Base-by-base conservation (phyloP, 2,888 invertebrate genomes). In the Clitarchus hookeri region DNA sequence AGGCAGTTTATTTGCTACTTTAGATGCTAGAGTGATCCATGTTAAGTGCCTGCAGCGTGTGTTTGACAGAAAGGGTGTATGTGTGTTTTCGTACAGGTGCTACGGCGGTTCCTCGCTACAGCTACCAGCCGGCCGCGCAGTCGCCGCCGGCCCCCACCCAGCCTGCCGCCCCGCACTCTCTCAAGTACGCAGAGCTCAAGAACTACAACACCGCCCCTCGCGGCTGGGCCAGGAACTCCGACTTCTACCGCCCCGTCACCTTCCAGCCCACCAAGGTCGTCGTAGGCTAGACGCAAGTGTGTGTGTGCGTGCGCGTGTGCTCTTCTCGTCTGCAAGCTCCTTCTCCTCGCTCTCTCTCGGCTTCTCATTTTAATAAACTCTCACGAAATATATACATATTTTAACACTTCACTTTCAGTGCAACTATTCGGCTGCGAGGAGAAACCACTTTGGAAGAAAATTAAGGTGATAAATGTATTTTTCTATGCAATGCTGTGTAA, bases 151-250 rank as follows among this genome's bases (percentile, higher is more conserved):
- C 82, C 25, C 77, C 82, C 19, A 16, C 84, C 27, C 78, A n/a
- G 27, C 65, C 77, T 27, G 87, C 89, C 26, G 89, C 89, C 19
- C 80, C 86, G 36, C 86, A 83, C 84, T 85, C 82, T 44, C 82
- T 84, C 36, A 83, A 85, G 44, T 90, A 91, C 84, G 90, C 91
- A 89, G 92, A 90, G 85, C 87, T 92, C 78, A 93, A 94, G 44
- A 96, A 96, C 90, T 97, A 96, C 91, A 97, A 97, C 89, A 96
- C 96, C 0, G 96, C 96, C 54, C 95, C 97, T 8, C 94, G 97
- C 54, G 97, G 97, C 0, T 97, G 97, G 96, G 94, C 95, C 23
- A 94, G 95, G 89, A 93, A 93, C 89, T 93, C 93, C 89, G 93
- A 94, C 84, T 94, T 94, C 88, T 96, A 96, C 92, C 93, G 95